phyloP scores from a whole-genome alignment of 2,113 vertebrate species.

The Tauraco erythrolophus region DNA sequence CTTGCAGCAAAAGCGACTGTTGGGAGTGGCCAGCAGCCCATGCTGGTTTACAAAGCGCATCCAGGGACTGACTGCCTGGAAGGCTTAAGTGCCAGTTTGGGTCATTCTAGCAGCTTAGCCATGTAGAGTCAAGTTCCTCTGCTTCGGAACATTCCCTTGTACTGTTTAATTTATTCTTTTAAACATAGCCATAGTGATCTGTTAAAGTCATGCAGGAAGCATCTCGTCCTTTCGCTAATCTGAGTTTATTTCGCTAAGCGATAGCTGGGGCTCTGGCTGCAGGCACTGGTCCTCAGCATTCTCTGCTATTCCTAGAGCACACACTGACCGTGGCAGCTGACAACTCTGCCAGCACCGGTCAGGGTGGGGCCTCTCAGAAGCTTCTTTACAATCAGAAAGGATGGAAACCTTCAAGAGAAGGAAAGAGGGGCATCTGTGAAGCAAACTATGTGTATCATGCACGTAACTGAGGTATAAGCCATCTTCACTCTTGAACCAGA shows the following conservation, averaged over 20 bases:
- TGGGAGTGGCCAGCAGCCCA: neutral
- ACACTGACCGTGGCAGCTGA: rapidly evolving
- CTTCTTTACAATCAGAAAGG: neutral
- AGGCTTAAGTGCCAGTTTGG: neutral
- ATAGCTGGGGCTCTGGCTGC: neutral
- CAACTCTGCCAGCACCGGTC: rapidly evolving
- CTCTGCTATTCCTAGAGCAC: neutral
- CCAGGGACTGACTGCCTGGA: neutral
- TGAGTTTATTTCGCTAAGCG: neutral
- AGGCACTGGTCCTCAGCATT: neutral
- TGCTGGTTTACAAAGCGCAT: neutral
- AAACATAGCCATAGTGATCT: neutral
- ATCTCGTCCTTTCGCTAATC: neutral
- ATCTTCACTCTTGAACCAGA: neutral
- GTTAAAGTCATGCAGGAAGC: neutral
- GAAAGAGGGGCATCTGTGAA: neutral
- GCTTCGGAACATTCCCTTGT: neutral
- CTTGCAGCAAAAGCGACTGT: neutral
- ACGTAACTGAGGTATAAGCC: neutral
- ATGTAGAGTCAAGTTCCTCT: neutral
- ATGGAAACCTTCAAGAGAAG: neutral
- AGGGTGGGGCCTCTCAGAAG: neutral
- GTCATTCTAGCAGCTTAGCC: neutral
- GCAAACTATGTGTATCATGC: neutral
- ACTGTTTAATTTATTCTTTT: neutral